Conservation (phyloP, 53 echinoderm and acorn worm genomes). For the Luidia sarsii region DNA sequence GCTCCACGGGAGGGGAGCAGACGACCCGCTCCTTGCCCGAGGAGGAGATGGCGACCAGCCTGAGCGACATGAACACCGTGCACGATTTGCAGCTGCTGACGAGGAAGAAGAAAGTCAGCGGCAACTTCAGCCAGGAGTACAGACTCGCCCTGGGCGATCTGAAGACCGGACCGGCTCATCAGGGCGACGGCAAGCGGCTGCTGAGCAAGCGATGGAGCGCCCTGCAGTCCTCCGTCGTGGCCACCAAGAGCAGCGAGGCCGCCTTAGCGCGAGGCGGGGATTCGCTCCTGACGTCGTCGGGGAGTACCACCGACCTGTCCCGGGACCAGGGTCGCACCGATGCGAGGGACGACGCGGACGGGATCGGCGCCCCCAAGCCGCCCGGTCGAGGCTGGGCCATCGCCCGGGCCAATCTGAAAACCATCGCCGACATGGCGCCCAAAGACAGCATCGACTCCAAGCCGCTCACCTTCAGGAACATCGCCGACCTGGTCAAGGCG, state of each 20-base stretch:
- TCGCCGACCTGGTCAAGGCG: constrained; percentile 81
- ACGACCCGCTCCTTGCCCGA: constrained; percentile 40
- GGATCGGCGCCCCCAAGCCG: neutral
- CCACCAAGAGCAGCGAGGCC: neutral
- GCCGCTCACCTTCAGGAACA: constrained; percentile 72
- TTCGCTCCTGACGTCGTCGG: neutral
- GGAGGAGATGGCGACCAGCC: neutral
- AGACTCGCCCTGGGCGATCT: constrained; percentile 30
- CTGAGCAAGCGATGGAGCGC: constrained; percentile 47
- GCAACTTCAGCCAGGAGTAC: constrained; percentile 29
- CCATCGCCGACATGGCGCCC: constrained; percentile 84
- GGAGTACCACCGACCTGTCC: neutral
- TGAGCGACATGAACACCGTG: neutral
- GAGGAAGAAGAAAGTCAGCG: constrained; percentile 24
- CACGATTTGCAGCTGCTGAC: constrained; percentile 3
- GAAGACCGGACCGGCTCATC: neutral
- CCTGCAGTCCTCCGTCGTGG: constrained; percentile 18
- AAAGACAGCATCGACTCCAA: constrained; percentile 75
- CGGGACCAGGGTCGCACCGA: neutral
- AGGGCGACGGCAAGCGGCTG: constrained; percentile 9
- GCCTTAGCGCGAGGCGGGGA: neutral
- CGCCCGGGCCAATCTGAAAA: constrained; percentile 53
- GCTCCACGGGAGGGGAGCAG: neutral
- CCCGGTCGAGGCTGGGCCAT: constrained; percentile 85
- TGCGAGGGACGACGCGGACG: neutral